phyloP scores from a whole-genome alignment of 2,888 invertebrate species.

The Stenurella melanura region DNA sequence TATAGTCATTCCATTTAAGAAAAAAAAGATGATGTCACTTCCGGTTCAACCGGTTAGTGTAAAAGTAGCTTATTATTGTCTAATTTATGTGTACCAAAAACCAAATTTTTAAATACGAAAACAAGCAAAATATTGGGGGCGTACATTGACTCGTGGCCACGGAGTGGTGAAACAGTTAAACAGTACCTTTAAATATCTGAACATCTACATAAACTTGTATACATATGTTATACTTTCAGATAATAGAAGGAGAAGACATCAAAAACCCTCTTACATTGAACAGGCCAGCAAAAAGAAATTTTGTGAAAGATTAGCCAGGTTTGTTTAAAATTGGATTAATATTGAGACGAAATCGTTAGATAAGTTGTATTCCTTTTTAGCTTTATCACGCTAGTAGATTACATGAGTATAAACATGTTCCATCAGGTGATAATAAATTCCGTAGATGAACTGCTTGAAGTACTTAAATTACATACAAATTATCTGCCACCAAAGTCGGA shows the following conservation, averaged over 20 bases:
- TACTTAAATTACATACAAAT: slow-evolving; percentile 76
- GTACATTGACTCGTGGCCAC: no score
- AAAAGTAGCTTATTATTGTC: no score
- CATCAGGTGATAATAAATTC: slow-evolving; percentile 80
- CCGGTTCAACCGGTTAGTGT: no score
- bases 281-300: slow-evolving; percentile 89
- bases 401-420: slow-evolving; percentile 82
- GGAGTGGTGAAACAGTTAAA: no score
- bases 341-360: not conserved
- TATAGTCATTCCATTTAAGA: no score
- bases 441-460: slow-evolving; percentile 76
- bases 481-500: slow-evolving; percentile 75
- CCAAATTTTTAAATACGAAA: no score
- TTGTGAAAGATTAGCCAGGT: slow-evolving; percentile 87
- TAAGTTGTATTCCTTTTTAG: slow-evolving; percentile 71
- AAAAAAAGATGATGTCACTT: no score
- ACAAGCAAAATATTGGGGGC: no score
- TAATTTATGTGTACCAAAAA: no score
- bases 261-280: slow-evolving; percentile 83
- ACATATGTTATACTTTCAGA: slow-evolving; percentile 48
- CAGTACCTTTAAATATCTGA: no score
- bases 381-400: slow-evolving; percentile 83
- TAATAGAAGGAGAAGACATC: slow-evolving; percentile 53
- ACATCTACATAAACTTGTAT: no score
- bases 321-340: slow-evolving; percentile 49